phyloP scores from a whole-genome alignment of 2,888 invertebrate genomes.

The Drosophila picticornis region DNA sequence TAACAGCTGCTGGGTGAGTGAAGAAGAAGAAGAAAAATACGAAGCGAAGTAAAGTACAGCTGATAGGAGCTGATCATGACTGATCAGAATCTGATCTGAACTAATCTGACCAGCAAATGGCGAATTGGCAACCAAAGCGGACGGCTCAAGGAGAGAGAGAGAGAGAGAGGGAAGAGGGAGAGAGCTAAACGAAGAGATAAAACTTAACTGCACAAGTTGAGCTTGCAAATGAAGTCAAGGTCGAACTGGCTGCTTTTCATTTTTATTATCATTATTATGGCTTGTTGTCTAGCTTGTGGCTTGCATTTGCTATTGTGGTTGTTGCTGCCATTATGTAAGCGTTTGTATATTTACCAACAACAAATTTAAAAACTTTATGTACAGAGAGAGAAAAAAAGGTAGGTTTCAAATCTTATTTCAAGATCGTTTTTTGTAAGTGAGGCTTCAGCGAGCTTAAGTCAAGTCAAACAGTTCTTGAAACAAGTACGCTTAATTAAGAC shows the following conservation, averaged over 20 bases:
- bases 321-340: constrained; percentile 1
- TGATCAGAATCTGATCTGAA: neutral
- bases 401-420: neutral
- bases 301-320: neutral
- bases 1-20: constrained; percentile 52
- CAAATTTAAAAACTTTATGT: constrained; percentile 3
- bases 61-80: neutral
- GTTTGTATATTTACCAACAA: neutral
- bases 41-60: neutral
- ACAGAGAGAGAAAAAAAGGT: neutral
- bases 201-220: constrained; percentile 1
- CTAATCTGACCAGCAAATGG: constrained; percentile 4
- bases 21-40: neutral
- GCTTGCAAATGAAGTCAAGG: constrained; percentile 69
- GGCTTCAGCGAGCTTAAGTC: neutral
- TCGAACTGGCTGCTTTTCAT: constrained; percentile 47
- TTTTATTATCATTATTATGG: neutral
- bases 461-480: neutral
- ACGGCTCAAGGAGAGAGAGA: constrained; percentile 25
- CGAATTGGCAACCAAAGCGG: constrained; percentile 16
- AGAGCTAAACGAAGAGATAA: constrained; percentile 16
- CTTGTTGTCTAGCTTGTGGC: constrained; percentile 25
- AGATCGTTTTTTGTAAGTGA: neutral
- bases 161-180: constrained; percentile 11
- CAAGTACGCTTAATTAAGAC: neutral